phyloP scores from a whole-genome alignment of 2,113 vertebrate genomes.

The Corythoichthys intestinalis region DNA sequence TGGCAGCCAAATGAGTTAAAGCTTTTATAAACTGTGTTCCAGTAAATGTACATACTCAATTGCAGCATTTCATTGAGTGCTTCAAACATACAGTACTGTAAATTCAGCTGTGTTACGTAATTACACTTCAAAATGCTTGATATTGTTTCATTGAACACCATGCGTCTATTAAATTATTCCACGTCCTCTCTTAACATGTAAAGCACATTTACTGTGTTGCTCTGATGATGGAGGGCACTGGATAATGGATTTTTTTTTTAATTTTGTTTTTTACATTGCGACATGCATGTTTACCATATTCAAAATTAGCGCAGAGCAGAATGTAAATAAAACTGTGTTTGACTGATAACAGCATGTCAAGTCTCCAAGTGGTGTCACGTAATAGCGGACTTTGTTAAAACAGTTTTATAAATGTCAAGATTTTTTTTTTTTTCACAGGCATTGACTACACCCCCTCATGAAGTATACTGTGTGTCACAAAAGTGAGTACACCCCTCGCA shows the following conservation, averaged over 20 bases:
- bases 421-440: no score
- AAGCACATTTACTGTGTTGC: conserved; percentile 41
- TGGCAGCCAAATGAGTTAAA: conserved; percentile 41
- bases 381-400: no score
- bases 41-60: conserved; percentile 75
- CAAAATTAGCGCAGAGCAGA: conserved; percentile 41
- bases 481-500: no score
- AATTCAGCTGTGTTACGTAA: conserved; percentile 41
- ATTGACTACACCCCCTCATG: no score
- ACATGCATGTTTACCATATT: conserved; percentile 49
- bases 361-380: no score
- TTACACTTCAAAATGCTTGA: conserved; percentile 38
- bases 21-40: conserved; percentile 61
- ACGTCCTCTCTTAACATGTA: conserved; percentile 17
- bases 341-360: conserved; percentile 2
- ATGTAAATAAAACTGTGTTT: conserved; percentile 62
- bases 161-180: conserved; percentile 25
- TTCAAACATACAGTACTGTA: conserved; percentile 46
- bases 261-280: conserved; percentile 18
- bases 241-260: conserved; percentile 37
- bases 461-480: no score
- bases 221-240: conserved; percentile 44
- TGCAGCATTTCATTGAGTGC: conserved; percentile 51
- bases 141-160: conserved; percentile 32
- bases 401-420: no score